Evolutionary conservation across 1,140 invertebrate species (phyloP).

Genomic region (Bombus difficillimus): DNA sequence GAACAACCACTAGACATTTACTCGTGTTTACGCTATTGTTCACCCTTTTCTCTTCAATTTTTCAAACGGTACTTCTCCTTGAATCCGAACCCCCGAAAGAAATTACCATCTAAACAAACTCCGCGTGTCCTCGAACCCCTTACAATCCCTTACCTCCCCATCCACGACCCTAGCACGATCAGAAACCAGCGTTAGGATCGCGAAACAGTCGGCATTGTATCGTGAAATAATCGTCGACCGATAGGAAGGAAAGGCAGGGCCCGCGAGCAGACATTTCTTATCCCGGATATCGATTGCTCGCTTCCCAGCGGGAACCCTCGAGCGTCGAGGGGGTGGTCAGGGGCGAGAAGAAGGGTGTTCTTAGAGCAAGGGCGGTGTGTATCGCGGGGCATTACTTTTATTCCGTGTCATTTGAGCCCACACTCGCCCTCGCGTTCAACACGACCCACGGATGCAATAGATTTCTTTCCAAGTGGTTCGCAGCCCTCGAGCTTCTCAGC

Average conservation of each 20-base stretch:
- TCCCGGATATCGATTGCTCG: constrained; percentile 79
- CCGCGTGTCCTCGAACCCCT: neutral
- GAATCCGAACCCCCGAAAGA: neutral
- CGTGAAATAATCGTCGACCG: constrained; percentile 61
- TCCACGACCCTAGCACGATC: neutral
- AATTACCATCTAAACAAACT: constrained; percentile 28
- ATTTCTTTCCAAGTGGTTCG: constrained; percentile 77
- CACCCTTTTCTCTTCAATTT: neutral
- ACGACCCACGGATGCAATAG: constrained; percentile 75
- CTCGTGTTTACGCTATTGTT: neutral
- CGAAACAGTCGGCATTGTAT: constrained; percentile 44
- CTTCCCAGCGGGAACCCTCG: constrained; percentile 68
- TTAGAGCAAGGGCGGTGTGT: constrained; percentile 70
- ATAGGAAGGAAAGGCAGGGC: constrained; percentile 62
- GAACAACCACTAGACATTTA: neutral
- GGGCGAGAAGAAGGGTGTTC: constrained; percentile 65
- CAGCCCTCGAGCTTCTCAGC: constrained; percentile 40
- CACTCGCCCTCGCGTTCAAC: constrained; percentile 69
- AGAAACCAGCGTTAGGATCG: neutral
- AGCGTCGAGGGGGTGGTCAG: constrained; percentile 45
- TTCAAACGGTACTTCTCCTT: neutral
- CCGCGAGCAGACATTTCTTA: constrained; percentile 72
- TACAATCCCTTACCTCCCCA: neutral
- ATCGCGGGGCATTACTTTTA: constrained; percentile 81
- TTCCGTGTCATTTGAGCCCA: constrained; percentile 83